phyloP scores from a whole-genome alignment of 2,113 vertebrate genomes.

The Notarius lentiginosus region DNA sequence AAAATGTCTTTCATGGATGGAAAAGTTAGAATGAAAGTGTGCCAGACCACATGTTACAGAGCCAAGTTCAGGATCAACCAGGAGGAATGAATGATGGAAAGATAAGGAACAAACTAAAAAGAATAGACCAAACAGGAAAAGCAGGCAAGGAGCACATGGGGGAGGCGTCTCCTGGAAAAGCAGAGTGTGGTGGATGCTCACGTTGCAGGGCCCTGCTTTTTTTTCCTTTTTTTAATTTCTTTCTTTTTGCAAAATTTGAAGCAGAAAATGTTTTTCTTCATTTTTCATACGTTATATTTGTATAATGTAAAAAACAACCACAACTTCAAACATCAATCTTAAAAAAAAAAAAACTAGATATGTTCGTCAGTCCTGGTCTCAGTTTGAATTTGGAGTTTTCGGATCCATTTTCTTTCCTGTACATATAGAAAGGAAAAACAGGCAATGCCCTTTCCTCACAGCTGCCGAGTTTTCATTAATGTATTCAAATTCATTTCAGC shows the following conservation, averaged over 20 bases:
- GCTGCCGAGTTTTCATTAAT: slow-evolving; percentile 68
- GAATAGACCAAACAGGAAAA: slow-evolving; percentile 80
- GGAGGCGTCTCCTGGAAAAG: slow-evolving; percentile 64
- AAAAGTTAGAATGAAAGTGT: slow-evolving; percentile 57
- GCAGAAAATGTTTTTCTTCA: not conserved
- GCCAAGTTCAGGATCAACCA: slow-evolving; percentile 69
- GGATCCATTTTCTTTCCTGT: slow-evolving; percentile 60
- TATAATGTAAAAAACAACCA: not conserved
- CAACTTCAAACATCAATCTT: not conserved
- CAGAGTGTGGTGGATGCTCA: slow-evolving; percentile 54
- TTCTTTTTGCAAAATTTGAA: not conserved
- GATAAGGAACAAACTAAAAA: slow-evolving; percentile 73
- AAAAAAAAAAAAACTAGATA: not conserved
- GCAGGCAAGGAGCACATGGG: slow-evolving; percentile 62
- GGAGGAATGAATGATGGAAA: slow-evolving; percentile 74
- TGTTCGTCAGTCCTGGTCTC: not conserved
- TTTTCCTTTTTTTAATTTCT: not conserved
- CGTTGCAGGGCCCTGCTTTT: slow-evolving; percentile 51
- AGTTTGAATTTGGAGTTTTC: slow-evolving; percentile 41
- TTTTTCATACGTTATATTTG: not conserved
- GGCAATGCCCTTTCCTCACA: slow-evolving; percentile 53
- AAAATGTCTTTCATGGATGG: slow-evolving; percentile 65
- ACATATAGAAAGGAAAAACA: slow-evolving; percentile 65
- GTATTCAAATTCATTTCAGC: slow-evolving; percentile 77
- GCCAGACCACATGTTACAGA: slow-evolving; percentile 63